phyloP scores from a whole-genome alignment of 2,113 vertebrate species.

The Orientallactaga bullata region DNA sequence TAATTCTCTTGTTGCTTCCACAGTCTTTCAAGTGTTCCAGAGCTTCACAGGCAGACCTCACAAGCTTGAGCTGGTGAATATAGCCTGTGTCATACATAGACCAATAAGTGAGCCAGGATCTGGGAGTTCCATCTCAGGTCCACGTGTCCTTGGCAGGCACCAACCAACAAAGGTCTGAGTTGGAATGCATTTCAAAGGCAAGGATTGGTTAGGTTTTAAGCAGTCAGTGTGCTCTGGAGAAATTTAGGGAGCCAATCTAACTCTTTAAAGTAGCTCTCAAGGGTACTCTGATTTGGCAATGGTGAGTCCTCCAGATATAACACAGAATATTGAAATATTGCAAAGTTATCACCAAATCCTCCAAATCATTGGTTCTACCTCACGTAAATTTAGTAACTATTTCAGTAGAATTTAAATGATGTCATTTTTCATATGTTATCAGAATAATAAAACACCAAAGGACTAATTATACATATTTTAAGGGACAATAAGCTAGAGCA shows the following conservation, averaged over 20 bases:
- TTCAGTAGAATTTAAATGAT: background rate
- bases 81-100: background rate
- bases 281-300: background rate
- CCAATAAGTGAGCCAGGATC: background rate
- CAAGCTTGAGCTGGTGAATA: background rate
- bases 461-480: background rate
- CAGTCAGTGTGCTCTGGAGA: background rate
- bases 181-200: background rate
- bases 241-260: background rate
- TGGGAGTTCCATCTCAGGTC: background rate
- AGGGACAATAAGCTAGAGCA: background rate
- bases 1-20: background rate
- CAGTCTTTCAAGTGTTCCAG: background rate
- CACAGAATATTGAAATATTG: background rate
- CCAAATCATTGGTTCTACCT: background rate
- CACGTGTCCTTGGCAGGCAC: background rate
- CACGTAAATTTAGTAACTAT: background rate
- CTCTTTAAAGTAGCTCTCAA: background rate
- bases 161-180: background rate
- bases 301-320: background rate
- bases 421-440: background rate
- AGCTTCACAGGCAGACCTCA: background rate
- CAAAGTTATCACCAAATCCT: background rate
- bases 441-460: constrained; percentile 10
- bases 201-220: background rate